Conservation (phyloP, 2,113 vertebrate species). For the Alethe castanea region DNA sequence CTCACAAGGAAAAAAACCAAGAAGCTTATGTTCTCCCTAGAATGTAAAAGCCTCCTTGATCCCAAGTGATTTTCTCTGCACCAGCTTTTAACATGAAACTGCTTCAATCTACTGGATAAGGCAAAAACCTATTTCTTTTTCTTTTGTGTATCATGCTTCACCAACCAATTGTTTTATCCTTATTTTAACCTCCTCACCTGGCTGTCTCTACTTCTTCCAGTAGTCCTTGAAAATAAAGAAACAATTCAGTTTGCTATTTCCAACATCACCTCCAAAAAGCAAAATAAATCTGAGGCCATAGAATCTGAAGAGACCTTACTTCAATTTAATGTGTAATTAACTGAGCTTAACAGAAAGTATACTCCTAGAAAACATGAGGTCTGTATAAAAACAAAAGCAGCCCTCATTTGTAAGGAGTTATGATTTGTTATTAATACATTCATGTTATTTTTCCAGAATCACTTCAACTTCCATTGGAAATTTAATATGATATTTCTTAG, state of each 20-base stretch:
- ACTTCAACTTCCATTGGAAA: not conserved
- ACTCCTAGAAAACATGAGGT: not conserved
- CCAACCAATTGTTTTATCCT: not conserved
- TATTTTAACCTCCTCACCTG: slow-evolving; percentile 8
- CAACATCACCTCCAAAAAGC: not conserved
- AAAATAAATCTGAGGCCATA: not conserved
- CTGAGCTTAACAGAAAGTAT: not conserved
- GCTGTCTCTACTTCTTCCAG: not conserved
- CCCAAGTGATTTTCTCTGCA: not conserved
- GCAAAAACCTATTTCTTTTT: not conserved
- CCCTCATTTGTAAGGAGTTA: not conserved
- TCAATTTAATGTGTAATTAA: not conserved
- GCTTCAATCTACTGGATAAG: not conserved
- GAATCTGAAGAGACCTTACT: not conserved
- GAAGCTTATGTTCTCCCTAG: not conserved
- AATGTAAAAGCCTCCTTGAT: not conserved
- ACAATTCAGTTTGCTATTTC: not conserved
- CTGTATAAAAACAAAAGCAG: not conserved
- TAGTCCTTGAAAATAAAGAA: not conserved
- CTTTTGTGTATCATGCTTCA: not conserved
- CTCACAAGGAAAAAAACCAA: not conserved
- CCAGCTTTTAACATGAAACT: not conserved
- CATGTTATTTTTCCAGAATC: not conserved
- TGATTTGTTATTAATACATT: not conserved
- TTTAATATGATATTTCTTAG: not conserved